A percentile compares a stretch with the other conserved stretches of the same genome.
Conservation (phyloP, 2,113 vertebrate genomes). For the Passer montanus region DNA sequence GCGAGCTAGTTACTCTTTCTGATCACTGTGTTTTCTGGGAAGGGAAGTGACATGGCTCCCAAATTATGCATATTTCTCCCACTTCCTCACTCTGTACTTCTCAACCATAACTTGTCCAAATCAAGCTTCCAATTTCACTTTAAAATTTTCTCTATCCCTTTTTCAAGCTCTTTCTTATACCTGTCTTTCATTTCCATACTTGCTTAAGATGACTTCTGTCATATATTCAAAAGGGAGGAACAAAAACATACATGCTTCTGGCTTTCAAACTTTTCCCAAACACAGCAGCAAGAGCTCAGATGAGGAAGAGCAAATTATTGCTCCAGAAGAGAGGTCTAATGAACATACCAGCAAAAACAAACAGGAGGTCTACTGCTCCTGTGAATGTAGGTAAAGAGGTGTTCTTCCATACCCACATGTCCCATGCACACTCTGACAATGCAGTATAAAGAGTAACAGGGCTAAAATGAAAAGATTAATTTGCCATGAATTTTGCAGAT, state of each 20-base stretch:
- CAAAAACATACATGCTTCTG: fast-evolving
- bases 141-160: neutral
- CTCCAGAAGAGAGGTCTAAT: neutral
- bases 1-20: neutral
- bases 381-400: neutral
- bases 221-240: neutral
- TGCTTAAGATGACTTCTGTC: neutral
- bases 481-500: neutral
- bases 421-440: neutral
- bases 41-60: neutral
- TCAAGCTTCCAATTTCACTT: neutral
- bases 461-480: neutral
- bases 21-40: neutral
- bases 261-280: neutral
- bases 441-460: neutral
- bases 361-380: no score
- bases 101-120: neutral
- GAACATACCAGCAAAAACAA: neutral
- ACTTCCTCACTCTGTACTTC: neutral
- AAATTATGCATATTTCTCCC: neutral
- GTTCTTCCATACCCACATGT: neutral
- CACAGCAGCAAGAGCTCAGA: neutral
- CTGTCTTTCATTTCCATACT: neutral
- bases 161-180: neutral
- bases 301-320: neutral